Conservation (phyloP, 2,888 invertebrate species). For the Coelinius sp. region DNA sequence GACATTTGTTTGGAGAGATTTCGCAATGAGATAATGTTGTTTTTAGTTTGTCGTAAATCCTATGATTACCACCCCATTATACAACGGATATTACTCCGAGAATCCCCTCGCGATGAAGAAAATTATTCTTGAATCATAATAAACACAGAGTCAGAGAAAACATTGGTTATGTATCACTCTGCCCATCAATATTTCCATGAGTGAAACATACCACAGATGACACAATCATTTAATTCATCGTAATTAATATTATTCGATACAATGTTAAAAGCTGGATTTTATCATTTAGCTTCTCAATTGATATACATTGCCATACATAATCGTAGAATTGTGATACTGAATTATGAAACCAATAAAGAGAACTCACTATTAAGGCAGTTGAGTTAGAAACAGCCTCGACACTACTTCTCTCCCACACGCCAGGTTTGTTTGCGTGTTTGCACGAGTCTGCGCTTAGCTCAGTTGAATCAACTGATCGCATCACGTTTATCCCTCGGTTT, state of each 20-base stretch:
- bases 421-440: slow-evolving; percentile 38
- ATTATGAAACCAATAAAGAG: slow-evolving; percentile 2
- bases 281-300: background rate
- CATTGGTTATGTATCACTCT: background rate
- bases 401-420: background rate
- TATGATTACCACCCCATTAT: no score
- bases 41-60: background rate
- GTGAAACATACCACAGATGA: background rate
- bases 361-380: background rate
- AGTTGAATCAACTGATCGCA: slow-evolving; percentile 30
- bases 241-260: background rate
- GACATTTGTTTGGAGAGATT: no score
- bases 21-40: background rate
- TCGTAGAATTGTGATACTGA: background rate
- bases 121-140: no score
- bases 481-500: slow-evolving; percentile 21
- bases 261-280: slow-evolving; percentile 6
- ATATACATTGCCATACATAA: background rate
- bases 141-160: no score
- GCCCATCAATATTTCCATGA: background rate
- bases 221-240: background rate
- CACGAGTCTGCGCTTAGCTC: slow-evolving; percentile 19
- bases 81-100: no score
- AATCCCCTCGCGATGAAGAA: no score
- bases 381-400: slow-evolving; percentile 1